Conservation (phyloP, 2,113 vertebrate species). For the Dendrocopos noguchii region DNA sequence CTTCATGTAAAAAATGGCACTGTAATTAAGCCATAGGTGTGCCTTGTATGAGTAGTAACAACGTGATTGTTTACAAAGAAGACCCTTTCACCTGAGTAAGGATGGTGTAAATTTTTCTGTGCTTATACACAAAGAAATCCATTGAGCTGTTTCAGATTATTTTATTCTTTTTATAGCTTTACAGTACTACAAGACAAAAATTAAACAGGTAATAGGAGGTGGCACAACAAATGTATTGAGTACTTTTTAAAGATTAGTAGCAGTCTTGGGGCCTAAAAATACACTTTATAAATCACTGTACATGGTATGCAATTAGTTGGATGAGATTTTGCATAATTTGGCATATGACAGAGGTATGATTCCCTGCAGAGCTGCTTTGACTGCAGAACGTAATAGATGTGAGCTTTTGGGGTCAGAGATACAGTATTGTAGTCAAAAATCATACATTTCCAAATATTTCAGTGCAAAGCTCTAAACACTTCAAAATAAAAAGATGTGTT, state of each 20-base stretch:
- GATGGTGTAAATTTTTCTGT: background rate
- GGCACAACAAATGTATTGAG: background rate
- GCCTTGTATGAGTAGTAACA: background rate
- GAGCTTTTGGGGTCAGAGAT: conserved; percentile 19
- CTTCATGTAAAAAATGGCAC: background rate
- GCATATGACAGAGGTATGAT: conserved; percentile 10
- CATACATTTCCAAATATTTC: background rate
- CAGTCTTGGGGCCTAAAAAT: background rate
- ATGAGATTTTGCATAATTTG: conserved; percentile 49
- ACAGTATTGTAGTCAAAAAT: background rate
- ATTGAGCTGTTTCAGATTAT: fast-evolving
- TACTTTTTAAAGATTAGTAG: conserved; percentile 56
- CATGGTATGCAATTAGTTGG: conserved; percentile 46
- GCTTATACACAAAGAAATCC: background rate
- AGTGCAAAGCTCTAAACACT: background rate
- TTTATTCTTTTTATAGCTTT: background rate
- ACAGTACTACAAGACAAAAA: background rate
- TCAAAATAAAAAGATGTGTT: background rate
- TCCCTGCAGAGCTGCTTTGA: conserved; percentile 32
- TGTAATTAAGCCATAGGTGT: background rate
- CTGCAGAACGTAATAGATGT: conserved; percentile 15
- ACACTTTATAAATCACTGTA: conserved; percentile 46
- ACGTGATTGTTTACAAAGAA: fast-evolving
- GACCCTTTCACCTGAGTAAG: background rate
- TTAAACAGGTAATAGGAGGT: background rate